Evolutionary conservation across 1,140 invertebrate species (phyloP), one percentile per base, ranked within the genome.

Genomic region (Brachionus angularis): DNA sequence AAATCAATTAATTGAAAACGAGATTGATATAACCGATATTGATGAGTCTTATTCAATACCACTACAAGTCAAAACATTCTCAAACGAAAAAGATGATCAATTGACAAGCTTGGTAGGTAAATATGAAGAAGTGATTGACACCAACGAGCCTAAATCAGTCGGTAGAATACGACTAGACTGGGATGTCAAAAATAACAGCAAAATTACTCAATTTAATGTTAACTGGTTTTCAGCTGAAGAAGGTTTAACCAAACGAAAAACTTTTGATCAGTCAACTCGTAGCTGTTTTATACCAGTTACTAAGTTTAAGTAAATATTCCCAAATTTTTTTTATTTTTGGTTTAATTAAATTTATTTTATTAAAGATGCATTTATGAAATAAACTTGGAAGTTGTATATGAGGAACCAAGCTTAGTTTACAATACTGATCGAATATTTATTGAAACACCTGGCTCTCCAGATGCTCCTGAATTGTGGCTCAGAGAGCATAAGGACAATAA

Each of bases 371-470:
- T 78, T 2, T 79, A 80, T 71, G 75, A 77, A 46, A 73, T 81
- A 4, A 75, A 73, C 2, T 75, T 82, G 7, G 78, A 81, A 39
- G 76, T 77, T 14, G 73, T 71, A 10, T 78, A 76, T 55, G 75
- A 76, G 52, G 76, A 76, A 16, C 77, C 79, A 7, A 75, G 75
- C 3, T 58, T 77, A 5, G 55, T 73, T 42, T 62, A 74, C 10
- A 72, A 44, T 14, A 47, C 44, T 44, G 78, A 80, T 71, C 74
- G 74, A 25, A 70, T 81, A 8, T 79, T 80, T 70, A 73, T 80
- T 21, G 76, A 80, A 72, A 76, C 79, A 7, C 80, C 80, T 5
- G 80, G 80, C 14, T 77, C 78, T 39, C 79, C 80, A 16, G 80
- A 80, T 62, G 53, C 78, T 1, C 80, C 80, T 5, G 76, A 78